These are phyloP conservation scores for Papilio helenus DNA, from an alignment of 1,140 invertebrate genomes.

Conservation along the genomic window DNA sequence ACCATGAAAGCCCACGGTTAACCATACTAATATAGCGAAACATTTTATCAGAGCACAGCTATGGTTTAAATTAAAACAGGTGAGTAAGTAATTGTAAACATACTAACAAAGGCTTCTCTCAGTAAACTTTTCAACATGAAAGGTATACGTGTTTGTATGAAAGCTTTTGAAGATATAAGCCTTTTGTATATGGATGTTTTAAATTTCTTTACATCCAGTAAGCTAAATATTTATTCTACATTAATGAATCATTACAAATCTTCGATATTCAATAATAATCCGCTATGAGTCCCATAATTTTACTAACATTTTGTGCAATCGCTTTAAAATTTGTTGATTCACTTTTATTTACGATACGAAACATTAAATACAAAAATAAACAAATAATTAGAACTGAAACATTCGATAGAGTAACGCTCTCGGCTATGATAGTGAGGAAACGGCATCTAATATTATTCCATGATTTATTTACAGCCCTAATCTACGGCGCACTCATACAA, in stretches of 20 bases:
- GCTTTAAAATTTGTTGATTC: too few species aligned
- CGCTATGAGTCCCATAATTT: too few species aligned
- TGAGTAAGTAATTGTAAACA: constrained; percentile 2
- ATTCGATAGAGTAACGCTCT: background rate
- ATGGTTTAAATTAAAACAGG: background rate
- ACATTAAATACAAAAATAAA: too few species aligned
- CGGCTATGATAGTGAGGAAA: background rate
- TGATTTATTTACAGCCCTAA: background rate
- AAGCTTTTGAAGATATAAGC: constrained; percentile 5
- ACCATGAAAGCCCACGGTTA: too few species aligned
- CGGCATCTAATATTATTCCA: background rate
- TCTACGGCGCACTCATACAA: constrained; percentile 17
- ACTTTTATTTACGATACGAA: too few species aligned
- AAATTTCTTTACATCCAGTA: background rate
- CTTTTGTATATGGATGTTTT: background rate
- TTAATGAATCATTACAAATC: background rate
- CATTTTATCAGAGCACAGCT: too few species aligned
- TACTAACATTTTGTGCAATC: too few species aligned
- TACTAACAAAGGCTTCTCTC: background rate
- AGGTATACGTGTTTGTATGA: background rate
- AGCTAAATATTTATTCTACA: background rate
- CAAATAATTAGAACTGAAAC: too few species aligned
- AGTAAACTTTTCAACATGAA: background rate
- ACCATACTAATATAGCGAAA: too few species aligned
- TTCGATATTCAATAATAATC: background rate